A percentile compares a stretch with the other conserved stretches of the same genome.
Conservation (phyloP, 2,888 invertebrate species). For the Apodemia zela region DNA sequence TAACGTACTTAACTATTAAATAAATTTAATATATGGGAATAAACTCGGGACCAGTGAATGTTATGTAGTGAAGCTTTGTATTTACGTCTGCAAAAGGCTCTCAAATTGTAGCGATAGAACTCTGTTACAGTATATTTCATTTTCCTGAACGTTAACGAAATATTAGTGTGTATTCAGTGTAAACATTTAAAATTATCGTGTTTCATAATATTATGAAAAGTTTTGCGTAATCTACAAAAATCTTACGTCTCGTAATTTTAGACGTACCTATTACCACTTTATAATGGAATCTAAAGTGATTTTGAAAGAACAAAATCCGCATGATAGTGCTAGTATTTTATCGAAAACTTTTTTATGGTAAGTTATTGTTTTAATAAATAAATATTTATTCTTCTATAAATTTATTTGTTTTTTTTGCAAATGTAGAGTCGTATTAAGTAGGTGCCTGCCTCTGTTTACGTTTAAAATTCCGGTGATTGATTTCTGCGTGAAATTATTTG, state of each 20-base stretch:
- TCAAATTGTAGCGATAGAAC: slow-evolving; percentile 1
- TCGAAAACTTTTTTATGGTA: slow-evolving; percentile 83
- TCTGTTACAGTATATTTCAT: neutral
- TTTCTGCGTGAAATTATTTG: too few species aligned
- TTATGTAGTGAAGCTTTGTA: neutral
- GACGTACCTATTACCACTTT: neutral
- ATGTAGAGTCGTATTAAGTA: too few species aligned
- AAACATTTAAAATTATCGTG: neutral
- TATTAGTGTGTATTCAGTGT: neutral
- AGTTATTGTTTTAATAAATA: slow-evolving; percentile 50
- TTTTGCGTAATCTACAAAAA: neutral
- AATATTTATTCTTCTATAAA: too few species aligned
- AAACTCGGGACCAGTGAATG: neutral
- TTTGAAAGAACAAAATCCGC: slow-evolving; percentile 81
- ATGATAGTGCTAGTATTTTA: slow-evolving; percentile 77
- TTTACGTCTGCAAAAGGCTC: neutral
- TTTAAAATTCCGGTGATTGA: too few species aligned
- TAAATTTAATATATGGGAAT: neutral
- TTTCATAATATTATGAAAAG: neutral
- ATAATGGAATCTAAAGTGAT: slow-evolving; percentile 82
- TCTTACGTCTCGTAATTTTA: neutral
- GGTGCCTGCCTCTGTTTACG: too few species aligned
- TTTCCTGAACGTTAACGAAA: neutral
- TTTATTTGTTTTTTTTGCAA: too few species aligned
- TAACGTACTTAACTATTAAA: slow-evolving; percentile 7